phyloP scores from a whole-genome alignment of 1,140 invertebrate species.

The Drosophila bifasciata region DNA sequence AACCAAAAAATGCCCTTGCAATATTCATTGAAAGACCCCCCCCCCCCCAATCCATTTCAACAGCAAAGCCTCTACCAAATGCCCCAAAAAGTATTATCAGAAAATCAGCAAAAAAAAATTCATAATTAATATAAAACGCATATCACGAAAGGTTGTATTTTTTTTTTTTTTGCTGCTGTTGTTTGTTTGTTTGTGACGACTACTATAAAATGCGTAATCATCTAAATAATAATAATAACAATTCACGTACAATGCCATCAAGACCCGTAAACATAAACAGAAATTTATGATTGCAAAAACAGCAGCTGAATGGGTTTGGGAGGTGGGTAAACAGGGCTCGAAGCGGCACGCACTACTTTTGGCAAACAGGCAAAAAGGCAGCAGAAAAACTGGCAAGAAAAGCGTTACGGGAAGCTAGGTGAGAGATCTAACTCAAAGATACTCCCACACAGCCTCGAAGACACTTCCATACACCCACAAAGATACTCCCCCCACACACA shows the following conservation, averaged over 20 bases:
- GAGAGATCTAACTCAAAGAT: constrained; percentile 31
- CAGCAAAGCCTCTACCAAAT: constrained; percentile 30
- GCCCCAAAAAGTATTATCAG: constrained; percentile 12
- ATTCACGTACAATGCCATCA: constrained; percentile 38
- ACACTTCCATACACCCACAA: neutral
- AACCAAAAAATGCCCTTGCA: constrained; percentile 32
- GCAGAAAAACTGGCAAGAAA: constrained; percentile 17
- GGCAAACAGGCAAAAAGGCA: constrained; percentile 21
- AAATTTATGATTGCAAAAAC: constrained; percentile 65
- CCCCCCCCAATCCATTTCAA: constrained; percentile 30
- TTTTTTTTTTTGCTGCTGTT: constrained; percentile 3
- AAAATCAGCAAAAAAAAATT: constrained; percentile 40
- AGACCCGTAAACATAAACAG: constrained; percentile 50
- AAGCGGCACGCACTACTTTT: constrained; percentile 27
- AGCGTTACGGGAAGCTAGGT: constrained; percentile 39
- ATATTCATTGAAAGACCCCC: constrained; percentile 31
- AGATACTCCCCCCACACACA: constrained; percentile 6
- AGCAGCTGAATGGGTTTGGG: constrained; percentile 45
- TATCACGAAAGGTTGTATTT: constrained; percentile 55
- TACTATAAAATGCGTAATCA: constrained; percentile 64
- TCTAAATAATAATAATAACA: constrained; percentile 59
- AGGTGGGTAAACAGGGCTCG: constrained; percentile 28
- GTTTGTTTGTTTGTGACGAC: neutral
- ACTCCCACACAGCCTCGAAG: neutral
- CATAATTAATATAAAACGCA: constrained; percentile 65